Evolutionary conservation across 1,140 invertebrate genomes (phyloP).

Genomic region (Lineus longissimus): DNA sequence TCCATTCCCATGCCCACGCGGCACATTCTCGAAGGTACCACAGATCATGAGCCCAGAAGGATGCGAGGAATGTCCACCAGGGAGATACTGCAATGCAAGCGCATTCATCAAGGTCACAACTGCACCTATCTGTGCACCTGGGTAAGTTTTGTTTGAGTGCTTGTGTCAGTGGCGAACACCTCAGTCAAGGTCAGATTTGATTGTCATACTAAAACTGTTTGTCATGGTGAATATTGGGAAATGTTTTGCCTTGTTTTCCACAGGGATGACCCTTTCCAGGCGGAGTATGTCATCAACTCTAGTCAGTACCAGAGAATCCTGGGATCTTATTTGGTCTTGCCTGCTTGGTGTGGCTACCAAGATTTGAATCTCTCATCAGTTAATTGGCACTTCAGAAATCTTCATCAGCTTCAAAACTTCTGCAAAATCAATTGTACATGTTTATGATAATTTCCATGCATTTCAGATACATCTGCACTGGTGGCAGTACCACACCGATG

Average conservation of each 20-base stretch:
- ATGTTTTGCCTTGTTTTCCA: too few relatives aligned
- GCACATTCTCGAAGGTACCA: constrained; percentile 38
- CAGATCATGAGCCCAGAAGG: constrained; percentile 27
- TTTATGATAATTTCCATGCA: neutral
- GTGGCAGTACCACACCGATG: constrained; percentile 37
- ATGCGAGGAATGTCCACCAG: constrained; percentile 40
- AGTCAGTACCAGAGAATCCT: too few relatives aligned
- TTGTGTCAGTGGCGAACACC: neutral
- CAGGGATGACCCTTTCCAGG: too few relatives aligned
- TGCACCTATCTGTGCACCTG: constrained; percentile 38
- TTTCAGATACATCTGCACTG: constrained; percentile 44
- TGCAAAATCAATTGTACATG: too few relatives aligned
- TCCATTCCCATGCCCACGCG: constrained; percentile 42
- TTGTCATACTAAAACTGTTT: neutral
- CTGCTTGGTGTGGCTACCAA: too few relatives aligned
- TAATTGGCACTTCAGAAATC: too few relatives aligned
- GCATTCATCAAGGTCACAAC: constrained; percentile 33
- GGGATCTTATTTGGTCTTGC: too few relatives aligned
- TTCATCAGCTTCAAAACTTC: too few relatives aligned
- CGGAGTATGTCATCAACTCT: too few relatives aligned
- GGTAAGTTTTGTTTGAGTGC: constrained; percentile 26
- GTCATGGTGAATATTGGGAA: too few relatives aligned
- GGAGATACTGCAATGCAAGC: constrained; percentile 60
- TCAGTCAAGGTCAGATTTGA: too few relatives aligned
- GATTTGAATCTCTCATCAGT: too few relatives aligned